Evolutionary conservation across 2,797 vertebrate genomes (phyloP), one percentile per base, ranked within the genome.

Genomic region (Ceyx erithaca): DNA sequence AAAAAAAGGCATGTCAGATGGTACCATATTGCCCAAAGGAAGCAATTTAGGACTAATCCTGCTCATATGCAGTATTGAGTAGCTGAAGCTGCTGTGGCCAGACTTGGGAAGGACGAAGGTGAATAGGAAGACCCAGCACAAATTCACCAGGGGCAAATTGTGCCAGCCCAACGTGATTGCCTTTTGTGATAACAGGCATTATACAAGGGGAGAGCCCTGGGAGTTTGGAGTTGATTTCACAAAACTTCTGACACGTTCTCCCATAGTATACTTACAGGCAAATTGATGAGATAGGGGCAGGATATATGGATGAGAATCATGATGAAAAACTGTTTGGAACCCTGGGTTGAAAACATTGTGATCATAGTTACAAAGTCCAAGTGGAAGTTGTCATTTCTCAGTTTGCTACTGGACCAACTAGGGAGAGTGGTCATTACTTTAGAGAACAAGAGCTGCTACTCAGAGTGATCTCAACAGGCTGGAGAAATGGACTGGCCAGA

Each of bases 31-130:
- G 7, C 41, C 57, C 19, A 35, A 83, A 71, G 54, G 18, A 91
- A 89, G 57, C 9, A 15, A 21, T 67, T 57, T 37, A 48, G 20
- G 62, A 40, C 23, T 45, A 49, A 18, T 57, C 11, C 23, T 87
- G 37, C 10, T 51, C 4, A 2, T 1, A 0, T 25, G 13, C 20
- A 52, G 5, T 57, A 33, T 40, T 37, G 16, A 21, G 35, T 31
- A 64, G 43, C 18, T 80, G 54, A 68, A 85, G 12, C 10, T 70
- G 12, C 10, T 70, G 14, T 10, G 3, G 6, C 8, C 28, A 71
- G 17, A 6, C 17, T 88, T 7, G 26, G n/a, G 49, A 68, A 73
- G 14, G 17, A 3, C 6, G 31, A 69, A 7, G 9, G 11, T 51
- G 51, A 31, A 5, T 35, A 23, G 31, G 9, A 89, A 61, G n/a